Evolutionary conservation across 1,140 invertebrate species (phyloP).

Genomic region (Batillaria attramentaria): DNA sequence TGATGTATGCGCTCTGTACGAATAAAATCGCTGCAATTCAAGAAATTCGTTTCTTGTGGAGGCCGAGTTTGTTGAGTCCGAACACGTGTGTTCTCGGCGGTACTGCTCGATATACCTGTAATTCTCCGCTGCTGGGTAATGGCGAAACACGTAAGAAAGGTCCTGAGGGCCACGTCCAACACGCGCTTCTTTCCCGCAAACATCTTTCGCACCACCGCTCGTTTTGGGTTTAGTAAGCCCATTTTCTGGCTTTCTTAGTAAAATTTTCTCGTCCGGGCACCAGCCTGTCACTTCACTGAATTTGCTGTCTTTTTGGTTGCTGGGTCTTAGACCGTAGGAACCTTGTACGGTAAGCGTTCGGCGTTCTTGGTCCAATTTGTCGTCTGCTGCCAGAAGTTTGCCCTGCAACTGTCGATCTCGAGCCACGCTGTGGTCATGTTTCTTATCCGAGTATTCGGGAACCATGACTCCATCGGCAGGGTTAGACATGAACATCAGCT

Average conservation of each 20-base stretch:
- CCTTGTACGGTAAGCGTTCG: neutral
- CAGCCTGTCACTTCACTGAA: slow-evolving; percentile 55
- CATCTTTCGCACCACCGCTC: slow-evolving; percentile 12
- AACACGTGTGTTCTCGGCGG: slow-evolving; percentile 55
- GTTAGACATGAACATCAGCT: too few relatives aligned
- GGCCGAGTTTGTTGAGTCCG: slow-evolving; percentile 24
- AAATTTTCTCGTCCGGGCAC: slow-evolving; percentile 46
- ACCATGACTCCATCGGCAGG: slow-evolving; percentile 41
- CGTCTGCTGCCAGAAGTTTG: slow-evolving; percentile 58
- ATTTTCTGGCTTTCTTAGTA: slow-evolving; percentile 46
- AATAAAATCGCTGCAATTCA: slow-evolving; percentile 25
- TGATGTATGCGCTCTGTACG: slow-evolving; percentile 8
- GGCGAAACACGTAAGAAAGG: slow-evolving; percentile 55
- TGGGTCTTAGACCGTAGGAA: neutral
- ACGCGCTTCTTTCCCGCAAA: slow-evolving; percentile 24
- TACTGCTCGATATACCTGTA: slow-evolving; percentile 65
- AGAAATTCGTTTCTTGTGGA: slow-evolving; percentile 29
- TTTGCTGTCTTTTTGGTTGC: slow-evolving; percentile 19
- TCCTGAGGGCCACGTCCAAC: slow-evolving; percentile 1
- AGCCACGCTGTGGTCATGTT: slow-evolving; percentile 54
- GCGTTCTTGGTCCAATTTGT: slow-evolving; percentile 30
- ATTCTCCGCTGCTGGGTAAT: slow-evolving; percentile 57
- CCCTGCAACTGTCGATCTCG: slow-evolving; percentile 58
- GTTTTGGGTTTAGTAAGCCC: slow-evolving; percentile 26
- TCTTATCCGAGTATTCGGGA: slow-evolving; percentile 41